Conservation (phyloP, 2,113 vertebrate species). For the Larimichthys polyactis region DNA sequence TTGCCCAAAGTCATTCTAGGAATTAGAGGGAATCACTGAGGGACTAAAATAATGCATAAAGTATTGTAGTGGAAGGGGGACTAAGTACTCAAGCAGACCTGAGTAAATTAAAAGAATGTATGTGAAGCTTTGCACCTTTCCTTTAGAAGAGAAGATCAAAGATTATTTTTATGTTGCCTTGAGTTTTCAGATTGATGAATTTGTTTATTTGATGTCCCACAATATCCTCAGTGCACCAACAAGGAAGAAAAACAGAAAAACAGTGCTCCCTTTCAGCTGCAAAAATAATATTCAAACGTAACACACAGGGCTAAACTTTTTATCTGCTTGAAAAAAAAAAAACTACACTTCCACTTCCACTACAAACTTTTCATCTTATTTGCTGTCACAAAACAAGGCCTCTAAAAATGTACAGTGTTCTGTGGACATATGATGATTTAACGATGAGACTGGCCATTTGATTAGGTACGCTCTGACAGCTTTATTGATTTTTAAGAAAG, state of each 20-base stretch:
- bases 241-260: neutral
- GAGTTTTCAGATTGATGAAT: neutral
- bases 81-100: neutral
- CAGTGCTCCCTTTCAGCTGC: neutral
- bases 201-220: neutral
- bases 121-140: neutral
- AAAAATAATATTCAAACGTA: neutral
- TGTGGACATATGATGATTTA: neutral
- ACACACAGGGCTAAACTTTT: neutral
- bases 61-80: neutral
- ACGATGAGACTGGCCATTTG: neutral
- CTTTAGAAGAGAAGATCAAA: neutral
- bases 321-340: neutral
- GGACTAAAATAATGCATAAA: neutral
- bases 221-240: neutral
- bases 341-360: too few relatives aligned
- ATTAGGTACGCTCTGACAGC: neutral
- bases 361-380: neutral
- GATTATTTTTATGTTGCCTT: neutral
- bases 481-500: neutral
- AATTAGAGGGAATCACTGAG: neutral
- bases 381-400: neutral
- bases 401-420: neutral
- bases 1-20: conserved; percentile 5
- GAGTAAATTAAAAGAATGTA: neutral